Evolutionary conservation across 2,797 vertebrate species (phyloP), one percentile per base, ranked within the genome.

Genomic region (Coreius guichenoti): DNA sequence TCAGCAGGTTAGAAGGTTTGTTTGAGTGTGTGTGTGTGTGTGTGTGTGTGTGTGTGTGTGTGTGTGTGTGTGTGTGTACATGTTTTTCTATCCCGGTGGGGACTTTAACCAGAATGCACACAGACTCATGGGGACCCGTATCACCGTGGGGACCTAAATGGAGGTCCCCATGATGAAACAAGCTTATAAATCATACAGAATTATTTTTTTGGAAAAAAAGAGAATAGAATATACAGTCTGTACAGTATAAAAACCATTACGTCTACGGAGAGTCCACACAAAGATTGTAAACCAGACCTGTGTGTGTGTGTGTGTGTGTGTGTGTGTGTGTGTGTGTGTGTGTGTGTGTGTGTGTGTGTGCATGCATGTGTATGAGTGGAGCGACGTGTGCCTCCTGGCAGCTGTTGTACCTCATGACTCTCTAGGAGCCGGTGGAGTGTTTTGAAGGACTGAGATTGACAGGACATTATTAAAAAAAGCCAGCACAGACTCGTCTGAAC

Each of bases 391-490:
- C 87, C 43, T 26, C 78, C 89, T 90, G 92, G 92, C 90, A 56
- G 86, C 89, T 91, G 93, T 91, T 88, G 88, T 4, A 82, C 80
- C 86, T 94, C 94, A 94, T 93, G 92, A 94, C 91, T 91, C 91
- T 91, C 91, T 91, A 90, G 82, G 43, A 56, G 49, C 75, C 3
- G 23, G 61, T 69, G 90, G 90, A 88, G 89, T 89, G 88, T 88
- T 91, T 58, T 91, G 88, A 86, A 86, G 85, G 82, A 89, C 88
- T 88, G 51, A 89, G 93, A 94, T 92, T 94, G 94, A 94, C 94
- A 95, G 92, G 87, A 88, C 92, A 90, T 94, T 95, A 95, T 95
- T 93, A 94, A 87, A 88, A 95, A 56, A 47, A 81, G 49, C 23
- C 36, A 76, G 29, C 29, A 0, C 63, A 51, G 26, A 68, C 51